Conservation (phyloP, 1,140 invertebrate genomes). For the Caenorhabditis brenneri region DNA sequence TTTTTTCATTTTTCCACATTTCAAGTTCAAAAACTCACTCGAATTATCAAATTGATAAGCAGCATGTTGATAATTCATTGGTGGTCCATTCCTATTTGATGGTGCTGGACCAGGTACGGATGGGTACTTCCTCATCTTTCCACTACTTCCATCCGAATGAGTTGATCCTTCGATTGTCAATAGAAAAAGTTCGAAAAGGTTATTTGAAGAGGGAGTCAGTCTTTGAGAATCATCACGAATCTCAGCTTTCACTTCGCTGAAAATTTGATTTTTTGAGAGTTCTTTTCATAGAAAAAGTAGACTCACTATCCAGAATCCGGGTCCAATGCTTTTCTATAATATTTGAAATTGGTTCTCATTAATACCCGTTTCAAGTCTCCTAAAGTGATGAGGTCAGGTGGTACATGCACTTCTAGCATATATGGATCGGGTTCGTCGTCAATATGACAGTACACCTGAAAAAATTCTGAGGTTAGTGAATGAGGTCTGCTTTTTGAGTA, state of each 20-base stretch:
- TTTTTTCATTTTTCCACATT: neutral
- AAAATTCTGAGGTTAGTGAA: too few relatives aligned
- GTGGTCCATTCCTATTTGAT: slow-evolving; percentile 36
- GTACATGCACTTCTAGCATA: slow-evolving; percentile 92
- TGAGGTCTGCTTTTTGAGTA: too few relatives aligned
- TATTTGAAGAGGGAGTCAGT: slow-evolving; percentile 80
- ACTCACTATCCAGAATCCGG: slow-evolving; percentile 91
- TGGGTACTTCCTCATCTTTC: slow-evolving; percentile 41
- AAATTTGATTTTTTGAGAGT: slow-evolving; percentile 63
- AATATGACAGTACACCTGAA: slow-evolving; percentile 81
- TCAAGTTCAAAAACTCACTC: slow-evolving; percentile 37
- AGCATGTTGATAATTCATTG: slow-evolving; percentile 44
- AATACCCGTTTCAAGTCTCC: slow-evolving; percentile 97
- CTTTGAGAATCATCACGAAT: slow-evolving; percentile 92
- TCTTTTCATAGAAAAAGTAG: neutral
- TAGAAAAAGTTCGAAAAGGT: slow-evolving; percentile 53
- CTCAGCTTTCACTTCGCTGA: slow-evolving; percentile 92
- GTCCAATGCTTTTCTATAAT: slow-evolving; percentile 96
- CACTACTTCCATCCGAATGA: slow-evolving; percentile 73
- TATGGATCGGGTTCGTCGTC: slow-evolving; percentile 98
- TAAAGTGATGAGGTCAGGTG: slow-evolving; percentile 90
- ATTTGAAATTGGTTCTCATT: slow-evolving; percentile 83
- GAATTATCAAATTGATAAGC: slow-evolving; percentile 53
- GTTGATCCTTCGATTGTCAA: slow-evolving; percentile 88
- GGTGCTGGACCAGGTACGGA: slow-evolving; percentile 53